Conservation (phyloP, 2,113 vertebrate species). For the Bubo scandiacus region DNA sequence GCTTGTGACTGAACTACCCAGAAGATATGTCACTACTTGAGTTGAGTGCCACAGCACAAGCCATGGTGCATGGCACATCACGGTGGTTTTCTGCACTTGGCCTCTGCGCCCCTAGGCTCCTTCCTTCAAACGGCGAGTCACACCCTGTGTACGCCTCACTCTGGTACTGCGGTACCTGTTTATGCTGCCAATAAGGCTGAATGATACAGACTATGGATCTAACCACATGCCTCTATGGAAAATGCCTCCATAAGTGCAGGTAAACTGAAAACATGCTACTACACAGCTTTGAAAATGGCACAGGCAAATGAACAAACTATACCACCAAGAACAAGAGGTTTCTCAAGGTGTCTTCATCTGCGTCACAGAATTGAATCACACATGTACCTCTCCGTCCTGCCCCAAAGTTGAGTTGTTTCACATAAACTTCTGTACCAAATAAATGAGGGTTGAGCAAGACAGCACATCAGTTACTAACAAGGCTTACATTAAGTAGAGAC, state of each 20-base stretch:
- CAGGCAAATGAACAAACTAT: not conserved
- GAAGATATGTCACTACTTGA: not conserved
- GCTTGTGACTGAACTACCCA: not conserved
- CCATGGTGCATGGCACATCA: not conserved
- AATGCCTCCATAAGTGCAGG: not conserved
- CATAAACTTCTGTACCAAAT: not conserved
- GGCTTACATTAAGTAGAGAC: not conserved
- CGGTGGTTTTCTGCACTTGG: not conserved
- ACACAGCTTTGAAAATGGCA: not conserved
- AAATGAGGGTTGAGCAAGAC: not conserved
- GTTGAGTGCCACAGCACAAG: not conserved
- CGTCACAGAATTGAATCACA: not conserved
- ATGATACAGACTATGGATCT: not conserved
- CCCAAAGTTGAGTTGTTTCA: not conserved
- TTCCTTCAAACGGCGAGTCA: fast-evolving
- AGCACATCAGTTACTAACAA: not conserved
- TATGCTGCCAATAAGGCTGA: not conserved
- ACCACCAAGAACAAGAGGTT: not conserved
- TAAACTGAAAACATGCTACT: not conserved
- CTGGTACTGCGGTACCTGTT: not conserved
- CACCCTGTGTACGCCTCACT: fast-evolving
- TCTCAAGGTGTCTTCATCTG: not conserved
- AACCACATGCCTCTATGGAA: not conserved
- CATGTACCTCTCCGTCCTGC: not conserved
- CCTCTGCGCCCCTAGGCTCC: not conserved